Conservation (phyloP, 92 coral and sea anemone genomes). For the Porites rus region DNA sequence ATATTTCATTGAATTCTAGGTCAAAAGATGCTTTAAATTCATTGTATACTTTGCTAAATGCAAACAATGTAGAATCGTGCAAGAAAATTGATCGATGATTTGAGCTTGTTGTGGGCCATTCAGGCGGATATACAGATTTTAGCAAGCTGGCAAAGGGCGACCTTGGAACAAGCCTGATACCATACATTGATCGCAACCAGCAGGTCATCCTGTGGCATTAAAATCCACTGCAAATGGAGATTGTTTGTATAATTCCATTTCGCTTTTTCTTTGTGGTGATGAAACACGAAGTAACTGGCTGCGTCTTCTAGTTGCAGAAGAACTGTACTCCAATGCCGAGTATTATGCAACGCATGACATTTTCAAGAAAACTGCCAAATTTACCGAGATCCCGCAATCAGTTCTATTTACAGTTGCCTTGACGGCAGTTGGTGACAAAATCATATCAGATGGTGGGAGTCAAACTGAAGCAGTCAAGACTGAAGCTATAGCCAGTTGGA, state of each 20-base stretch:
- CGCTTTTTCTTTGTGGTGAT: constrained; percentile 36
- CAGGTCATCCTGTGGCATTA: not conserved
- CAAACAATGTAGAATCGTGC: not conserved
- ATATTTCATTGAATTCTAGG: no score
- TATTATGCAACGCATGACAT: constrained; percentile 43
- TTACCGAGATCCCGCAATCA: constrained; percentile 31
- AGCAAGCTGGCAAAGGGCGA: constrained; percentile 1
- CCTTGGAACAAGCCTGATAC: not conserved
- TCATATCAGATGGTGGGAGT: constrained; percentile 28
- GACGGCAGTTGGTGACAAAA: constrained; percentile 29
- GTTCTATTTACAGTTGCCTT: constrained; percentile 50
- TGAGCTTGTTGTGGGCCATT: not conserved
- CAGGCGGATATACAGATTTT: constrained; percentile 1
- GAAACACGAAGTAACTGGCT: not conserved
- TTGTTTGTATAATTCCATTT: not conserved
- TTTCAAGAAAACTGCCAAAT: constrained; percentile 10
- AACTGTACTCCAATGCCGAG: constrained; percentile 41
- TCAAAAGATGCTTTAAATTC: constrained; percentile 7
- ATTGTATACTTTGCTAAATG: not conserved
- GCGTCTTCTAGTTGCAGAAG: constrained; percentile 43
- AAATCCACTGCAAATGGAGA: not conserved
- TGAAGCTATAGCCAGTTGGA: constrained; percentile 43
- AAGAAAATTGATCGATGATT: constrained; percentile 12
- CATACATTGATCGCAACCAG: not conserved
- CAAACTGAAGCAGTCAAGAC: constrained; percentile 49